Conservation (phyloP, 2,888 invertebrate genomes). For the Zygaena filipendulae region DNA sequence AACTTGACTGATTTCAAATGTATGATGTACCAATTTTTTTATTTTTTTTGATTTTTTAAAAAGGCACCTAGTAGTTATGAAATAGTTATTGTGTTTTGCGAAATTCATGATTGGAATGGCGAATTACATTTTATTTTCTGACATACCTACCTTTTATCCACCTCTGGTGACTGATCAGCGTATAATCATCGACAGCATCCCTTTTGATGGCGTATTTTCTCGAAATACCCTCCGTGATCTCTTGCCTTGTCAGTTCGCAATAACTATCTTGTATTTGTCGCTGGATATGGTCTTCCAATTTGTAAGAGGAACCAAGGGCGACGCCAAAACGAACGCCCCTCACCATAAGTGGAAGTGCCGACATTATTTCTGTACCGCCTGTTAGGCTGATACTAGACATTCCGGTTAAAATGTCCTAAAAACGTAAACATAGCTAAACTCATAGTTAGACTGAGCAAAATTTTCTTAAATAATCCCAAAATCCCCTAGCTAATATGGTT, state of each 20-base stretch:
- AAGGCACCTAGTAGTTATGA: too few species aligned
- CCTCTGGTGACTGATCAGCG: slow-evolving; percentile 80
- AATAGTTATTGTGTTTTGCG: too few species aligned
- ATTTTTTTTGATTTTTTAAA: too few species aligned
- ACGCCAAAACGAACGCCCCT: slow-evolving; percentile 91
- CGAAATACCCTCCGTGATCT: slow-evolving; percentile 90
- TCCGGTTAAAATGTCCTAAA: slow-evolving; percentile 84
- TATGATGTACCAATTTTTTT: slow-evolving; percentile 5
- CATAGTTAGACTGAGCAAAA: background rate
- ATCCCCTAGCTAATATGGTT: background rate
- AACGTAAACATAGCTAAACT: too few species aligned
- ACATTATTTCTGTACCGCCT: slow-evolving; percentile 96
- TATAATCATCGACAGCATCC: slow-evolving; percentile 84
- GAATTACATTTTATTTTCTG: too few species aligned
- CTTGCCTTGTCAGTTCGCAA: slow-evolving; percentile 87
- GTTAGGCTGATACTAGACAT: slow-evolving; percentile 85
- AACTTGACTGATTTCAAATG: too few species aligned
- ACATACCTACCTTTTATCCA: too few species aligned
- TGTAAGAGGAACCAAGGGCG: slow-evolving; percentile 76
- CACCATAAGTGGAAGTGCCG: slow-evolving; percentile 84
- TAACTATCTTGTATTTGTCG: slow-evolving; percentile 74
- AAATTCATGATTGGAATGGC: too few species aligned
- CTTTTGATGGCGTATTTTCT: slow-evolving; percentile 76
- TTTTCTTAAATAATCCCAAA: background rate
- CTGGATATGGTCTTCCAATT: slow-evolving; percentile 78